Conservation (phyloP, 2,113 vertebrate genomes). For the Tyto alba region DNA sequence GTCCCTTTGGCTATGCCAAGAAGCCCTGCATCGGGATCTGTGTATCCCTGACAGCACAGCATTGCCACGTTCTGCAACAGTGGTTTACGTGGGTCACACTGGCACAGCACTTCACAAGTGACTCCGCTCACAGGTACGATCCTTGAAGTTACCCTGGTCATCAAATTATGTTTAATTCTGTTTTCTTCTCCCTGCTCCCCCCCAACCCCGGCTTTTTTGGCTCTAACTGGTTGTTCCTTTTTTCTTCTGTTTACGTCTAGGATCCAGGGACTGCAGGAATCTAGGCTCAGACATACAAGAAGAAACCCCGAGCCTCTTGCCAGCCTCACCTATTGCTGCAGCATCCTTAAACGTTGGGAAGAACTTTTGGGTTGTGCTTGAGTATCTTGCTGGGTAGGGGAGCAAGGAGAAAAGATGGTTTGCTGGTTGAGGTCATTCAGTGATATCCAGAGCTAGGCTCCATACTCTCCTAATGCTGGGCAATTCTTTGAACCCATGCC, state of each 20-base stretch:
- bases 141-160: background rate
- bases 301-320: background rate
- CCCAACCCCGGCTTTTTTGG: too few relatives aligned
- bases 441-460: background rate
- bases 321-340: background rate
- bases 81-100: background rate
- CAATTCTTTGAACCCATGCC: background rate
- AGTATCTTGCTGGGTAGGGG: background rate
- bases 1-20: background rate
- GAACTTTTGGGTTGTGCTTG: background rate
- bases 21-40: fast-evolving
- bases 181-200: too few relatives aligned
- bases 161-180: background rate
- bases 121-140: background rate
- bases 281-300: background rate
- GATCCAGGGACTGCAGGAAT: background rate
- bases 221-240: background rate
- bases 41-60: background rate
- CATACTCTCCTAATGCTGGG: background rate
- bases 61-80: fast-evolving
- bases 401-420: background rate
- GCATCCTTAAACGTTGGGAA: background rate
- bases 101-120: fast-evolving
- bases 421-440: background rate
- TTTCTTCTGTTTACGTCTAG: background rate